Evolutionary conservation across 2,113 vertebrate genomes (phyloP).

Genomic region (Ammospiza caudacuta): DNA sequence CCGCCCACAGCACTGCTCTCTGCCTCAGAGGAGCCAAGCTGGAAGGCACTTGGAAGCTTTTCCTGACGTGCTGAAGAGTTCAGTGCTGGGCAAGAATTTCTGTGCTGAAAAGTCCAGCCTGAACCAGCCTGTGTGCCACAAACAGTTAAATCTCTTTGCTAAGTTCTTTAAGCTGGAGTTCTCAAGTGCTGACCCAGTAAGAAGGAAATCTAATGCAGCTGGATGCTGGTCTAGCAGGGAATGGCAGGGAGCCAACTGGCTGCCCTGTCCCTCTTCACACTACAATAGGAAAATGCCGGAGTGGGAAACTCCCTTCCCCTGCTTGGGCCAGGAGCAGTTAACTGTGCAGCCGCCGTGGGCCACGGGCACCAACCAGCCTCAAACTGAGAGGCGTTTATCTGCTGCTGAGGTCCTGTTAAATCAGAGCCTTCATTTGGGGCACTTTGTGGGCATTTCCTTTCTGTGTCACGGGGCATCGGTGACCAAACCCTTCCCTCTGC

Average conservation of each 20-base stretch:
- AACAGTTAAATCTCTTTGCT: conserved; percentile 1
- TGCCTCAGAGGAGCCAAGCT: not conserved
- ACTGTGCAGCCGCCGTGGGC: not conserved
- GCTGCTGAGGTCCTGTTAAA: not conserved
- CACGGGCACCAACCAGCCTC: rapidly evolving
- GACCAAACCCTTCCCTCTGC: not conserved
- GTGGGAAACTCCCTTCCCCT: conserved; percentile 36
- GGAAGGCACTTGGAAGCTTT: not conserved
- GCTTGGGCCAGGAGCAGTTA: not conserved
- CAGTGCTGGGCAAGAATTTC: not conserved
- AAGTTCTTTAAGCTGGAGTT: not conserved
- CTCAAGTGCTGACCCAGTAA: conserved; percentile 16
- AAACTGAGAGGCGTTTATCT: not conserved
- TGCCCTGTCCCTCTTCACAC: not conserved
- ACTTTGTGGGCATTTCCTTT: not conserved
- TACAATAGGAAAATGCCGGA: not conserved
- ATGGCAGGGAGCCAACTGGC: not conserved
- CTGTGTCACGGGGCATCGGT: rapidly evolving
- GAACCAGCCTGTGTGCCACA: not conserved
- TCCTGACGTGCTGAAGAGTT: rapidly evolving
- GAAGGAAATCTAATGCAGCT: conserved; percentile 15
- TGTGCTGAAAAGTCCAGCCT: not conserved
- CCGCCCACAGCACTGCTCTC: rapidly evolving
- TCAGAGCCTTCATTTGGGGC: not conserved
- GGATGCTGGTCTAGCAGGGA: not conserved